Base-by-base conservation (phyloP, 2,113 vertebrate species). In the Pterocles burchelli region DNA sequence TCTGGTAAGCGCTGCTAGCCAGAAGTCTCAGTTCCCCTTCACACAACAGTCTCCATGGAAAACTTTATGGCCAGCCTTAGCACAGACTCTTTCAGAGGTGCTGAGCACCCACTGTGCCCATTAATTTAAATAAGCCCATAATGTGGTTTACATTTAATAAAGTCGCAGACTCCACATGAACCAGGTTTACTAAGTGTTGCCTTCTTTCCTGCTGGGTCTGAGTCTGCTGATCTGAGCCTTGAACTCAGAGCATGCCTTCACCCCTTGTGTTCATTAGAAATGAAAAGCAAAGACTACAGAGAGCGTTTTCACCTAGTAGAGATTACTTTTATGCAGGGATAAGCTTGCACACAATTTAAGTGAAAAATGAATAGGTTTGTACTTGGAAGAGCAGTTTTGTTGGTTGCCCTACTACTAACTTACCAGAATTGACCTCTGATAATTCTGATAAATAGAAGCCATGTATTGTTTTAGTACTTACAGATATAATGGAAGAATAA, bases 131-230 rank as follows among this genome's bases (percentile, higher is more conserved):
- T 94, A 96, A 96, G 88, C 95, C 65, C 76, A 57, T 96, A 96
- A 97, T 96, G 92, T 93, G 92, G 90, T 96, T 97, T 91, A 95
- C 85, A 41, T 97, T 96, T 97, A 97, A 96, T 96, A 96, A 97
- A 97, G 94, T 96, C 89, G 74, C 94, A 97, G 87, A 66, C 96
- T 94, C 94, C 12, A 9, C 91, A 89, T 94, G 96, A 97, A 76
- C 62, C 89, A 82, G 77, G 93, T 96, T 97, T 96, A 96, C 94
- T 95, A 84, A 96, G 95, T 95, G 94, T 96, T 96, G 87, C 93
- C 46, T 93, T 91, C 91, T 95, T 91, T 76, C 96, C 96, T 95
- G 95, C 94, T 94, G 91, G 36, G 93, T 82, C 62, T 89, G 80
- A 95, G 70, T 72, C 86, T 90, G 76, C 49, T 75, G 84, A 70